Evolutionary conservation across 2,797 vertebrate species (phyloP), one percentile per base, ranked within the genome.

Genomic region (Karalla daura): DNA sequence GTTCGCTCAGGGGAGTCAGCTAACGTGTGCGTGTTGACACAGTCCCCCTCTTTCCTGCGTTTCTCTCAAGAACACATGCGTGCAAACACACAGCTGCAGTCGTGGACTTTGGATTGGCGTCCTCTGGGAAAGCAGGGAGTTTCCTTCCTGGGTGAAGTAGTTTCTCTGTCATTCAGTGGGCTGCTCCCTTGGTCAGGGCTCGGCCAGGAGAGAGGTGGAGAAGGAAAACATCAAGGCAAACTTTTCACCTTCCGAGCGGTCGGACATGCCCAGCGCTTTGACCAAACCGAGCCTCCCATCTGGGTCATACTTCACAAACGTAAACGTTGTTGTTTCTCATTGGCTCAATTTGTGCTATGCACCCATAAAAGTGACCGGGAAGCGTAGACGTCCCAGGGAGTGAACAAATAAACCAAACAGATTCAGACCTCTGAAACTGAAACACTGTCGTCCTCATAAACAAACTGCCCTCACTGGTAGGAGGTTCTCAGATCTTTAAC

Each of bases 81-180:
- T 54, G 69, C 51, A 71, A 63, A 71, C 24, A 63, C 53, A 55
- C 81, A 84, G 84, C 79, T 87, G 85, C 44, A 37, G 54, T 14
- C 23, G 43, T 76, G 66, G 80, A 86, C 72, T 81, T 80, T 85
- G 80, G 63, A 77, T 63, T 54, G 61, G 64, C 45, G 24, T 82
- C 56, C 53, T 81, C 23, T 51, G 78, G 78, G 76, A 77, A 70
- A 50, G 51, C 67, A 76, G 88, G 89, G 88, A 88, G 80, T 89
- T 90, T 89, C 85, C 87, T 88, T 85, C 80, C 82, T 79, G 77
- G 87, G 87, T 81, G 80, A 86, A 76, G 17, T 18, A 37, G 37
- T 69, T 72, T 74, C 17, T 70, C 33, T 80, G 69, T 87, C 54
- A 86, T 80, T 65, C 66, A 78, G 73, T 71, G 78, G 54, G 58